These are phyloP conservation scores for Hirtodrosophila trivittata DNA, from an alignment of 2,888 invertebrate genomes.

Conservation along the genomic window DNA sequence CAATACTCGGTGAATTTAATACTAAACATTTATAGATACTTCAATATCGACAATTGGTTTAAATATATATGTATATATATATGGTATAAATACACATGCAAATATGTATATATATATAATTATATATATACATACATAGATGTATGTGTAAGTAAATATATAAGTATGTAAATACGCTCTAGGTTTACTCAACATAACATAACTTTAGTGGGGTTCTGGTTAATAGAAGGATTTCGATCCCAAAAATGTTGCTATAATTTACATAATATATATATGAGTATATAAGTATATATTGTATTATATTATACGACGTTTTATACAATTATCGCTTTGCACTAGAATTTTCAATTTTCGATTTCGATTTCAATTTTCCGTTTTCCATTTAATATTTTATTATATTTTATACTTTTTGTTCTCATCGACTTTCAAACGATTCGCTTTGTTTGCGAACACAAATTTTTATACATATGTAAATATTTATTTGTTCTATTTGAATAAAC, in stretches of 20 bases:
- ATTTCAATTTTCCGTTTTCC: neutral
- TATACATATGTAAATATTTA: slow-evolving; percentile 33
- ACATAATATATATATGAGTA: slow-evolving; percentile 24
- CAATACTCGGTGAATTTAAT: slow-evolving; percentile 62
- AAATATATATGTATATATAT: slow-evolving; percentile 47
- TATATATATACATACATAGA: slow-evolving; percentile 33
- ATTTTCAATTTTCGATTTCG: too few species aligned
- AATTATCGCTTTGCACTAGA: slow-evolving; percentile 23
- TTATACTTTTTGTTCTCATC: slow-evolving; percentile 5
- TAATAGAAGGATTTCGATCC: slow-evolving; percentile 33
- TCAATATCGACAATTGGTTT: slow-evolving; percentile 75
- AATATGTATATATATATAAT: slow-evolving; percentile 35
- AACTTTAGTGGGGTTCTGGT: slow-evolving; percentile 32
- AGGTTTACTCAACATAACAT: slow-evolving; percentile 32
- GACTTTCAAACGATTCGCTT: slow-evolving; percentile 6
- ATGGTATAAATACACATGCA: slow-evolving; percentile 44
- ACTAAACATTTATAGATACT: slow-evolving; percentile 78
- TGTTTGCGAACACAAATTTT: slow-evolving; percentile 25
- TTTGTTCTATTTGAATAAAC: slow-evolving; percentile 17
- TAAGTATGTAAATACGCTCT: slow-evolving; percentile 43
- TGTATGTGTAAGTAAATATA: slow-evolving; percentile 33
- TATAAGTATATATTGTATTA: slow-evolving; percentile 10
- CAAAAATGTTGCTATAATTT: slow-evolving; percentile 35
- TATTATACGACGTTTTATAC: slow-evolving; percentile 32
- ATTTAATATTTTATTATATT: neutral